Evolutionary conservation across 2,113 vertebrate genomes (phyloP).

Genomic region (Gnathonemus echidnorhynchus): DNA sequence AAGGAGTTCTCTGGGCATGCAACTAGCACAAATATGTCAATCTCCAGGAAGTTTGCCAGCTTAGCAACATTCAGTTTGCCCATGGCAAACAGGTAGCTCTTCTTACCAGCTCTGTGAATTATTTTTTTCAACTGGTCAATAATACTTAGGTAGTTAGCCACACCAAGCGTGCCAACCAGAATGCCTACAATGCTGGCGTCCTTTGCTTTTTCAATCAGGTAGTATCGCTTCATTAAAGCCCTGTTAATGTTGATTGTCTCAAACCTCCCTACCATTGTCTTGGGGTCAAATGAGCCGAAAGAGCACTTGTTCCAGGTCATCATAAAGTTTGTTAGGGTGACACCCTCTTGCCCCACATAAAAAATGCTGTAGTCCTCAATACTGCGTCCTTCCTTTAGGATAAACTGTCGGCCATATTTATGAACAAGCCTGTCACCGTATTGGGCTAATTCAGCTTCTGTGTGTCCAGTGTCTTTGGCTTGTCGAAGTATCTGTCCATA

Average conservation of each 20-base stretch:
- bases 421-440: constrained; percentile 29
- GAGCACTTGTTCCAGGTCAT: constrained; percentile 80
- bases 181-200: constrained; percentile 85
- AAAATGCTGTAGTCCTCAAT: constrained; percentile 74
- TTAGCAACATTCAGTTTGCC: constrained; percentile 86
- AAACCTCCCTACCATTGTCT: constrained; percentile 46
- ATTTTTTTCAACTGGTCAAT: constrained; percentile 74
- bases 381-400: constrained; percentile 38
- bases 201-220: constrained; percentile 82
- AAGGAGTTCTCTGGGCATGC: constrained; percentile 85
- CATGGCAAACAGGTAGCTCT: constrained; percentile 83
- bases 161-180: constrained; percentile 80
- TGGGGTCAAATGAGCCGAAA: constrained; percentile 81
- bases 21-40: constrained; percentile 87
- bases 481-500: constrained; percentile 23
- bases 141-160: constrained; percentile 67
- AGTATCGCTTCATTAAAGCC: constrained; percentile 77
- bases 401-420: constrained; percentile 69
- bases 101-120: constrained; percentile 73
- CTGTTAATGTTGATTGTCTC: constrained; percentile 70
- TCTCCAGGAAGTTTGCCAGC: constrained; percentile 88
- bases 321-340: constrained; percentile 78
- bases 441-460: background rate
- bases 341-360: constrained; percentile 74
- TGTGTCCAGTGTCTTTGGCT: background rate